Percentiles rank a stretch among this genome's conserved stretches.
Evolutionary conservation across 2,888 invertebrate species (phyloP).

Genomic region (Drymonia ruficornis): DNA sequence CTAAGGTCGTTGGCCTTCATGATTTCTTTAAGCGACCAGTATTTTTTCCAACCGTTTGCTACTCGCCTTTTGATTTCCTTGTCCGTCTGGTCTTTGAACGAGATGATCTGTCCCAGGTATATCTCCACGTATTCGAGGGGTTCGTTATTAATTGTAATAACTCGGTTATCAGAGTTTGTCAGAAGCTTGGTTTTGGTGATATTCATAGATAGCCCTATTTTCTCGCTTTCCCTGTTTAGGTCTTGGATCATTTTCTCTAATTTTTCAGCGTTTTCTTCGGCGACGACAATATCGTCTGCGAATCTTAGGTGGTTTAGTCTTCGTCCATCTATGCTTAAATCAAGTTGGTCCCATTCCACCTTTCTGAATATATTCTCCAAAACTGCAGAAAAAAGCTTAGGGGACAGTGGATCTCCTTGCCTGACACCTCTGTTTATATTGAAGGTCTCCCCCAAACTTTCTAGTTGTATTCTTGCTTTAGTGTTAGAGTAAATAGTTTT

Average conservation of each 20-base stretch:
- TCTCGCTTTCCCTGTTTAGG: not conserved
- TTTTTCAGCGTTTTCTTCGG: conserved; percentile 3
- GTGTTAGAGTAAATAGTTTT: not conserved
- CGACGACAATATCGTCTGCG: conserved; percentile 5
- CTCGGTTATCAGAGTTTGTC: not conserved
- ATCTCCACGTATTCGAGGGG: conserved; percentile 4
- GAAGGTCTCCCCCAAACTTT: not conserved
- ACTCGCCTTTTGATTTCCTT: conserved; percentile 20
- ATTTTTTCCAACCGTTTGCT: conserved; percentile 26
- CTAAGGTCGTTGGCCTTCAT: conserved; percentile 22
- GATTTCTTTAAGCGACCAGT: conserved; percentile 23
- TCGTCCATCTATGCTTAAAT: not conserved
- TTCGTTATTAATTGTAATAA: conserved; percentile 5
- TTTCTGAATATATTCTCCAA: not conserved
- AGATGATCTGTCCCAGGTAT: conserved; percentile 8
- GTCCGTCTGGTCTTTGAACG: conserved; percentile 6
- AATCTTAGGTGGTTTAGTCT: conserved; percentile 5
- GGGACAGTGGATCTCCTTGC: not conserved
- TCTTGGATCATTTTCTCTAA: not conserved
- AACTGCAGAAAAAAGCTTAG: not conserved
- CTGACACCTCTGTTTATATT: not conserved
- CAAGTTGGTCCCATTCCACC: not conserved
- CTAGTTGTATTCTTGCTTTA: not conserved
- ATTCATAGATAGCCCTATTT: not conserved
- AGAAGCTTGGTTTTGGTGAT: not conserved